A percentile compares a stretch with the other conserved stretches of the same genome.
phyloP scores from a whole-genome alignment of 2,888 invertebrate genomes.

The Noctua fimbriata region DNA sequence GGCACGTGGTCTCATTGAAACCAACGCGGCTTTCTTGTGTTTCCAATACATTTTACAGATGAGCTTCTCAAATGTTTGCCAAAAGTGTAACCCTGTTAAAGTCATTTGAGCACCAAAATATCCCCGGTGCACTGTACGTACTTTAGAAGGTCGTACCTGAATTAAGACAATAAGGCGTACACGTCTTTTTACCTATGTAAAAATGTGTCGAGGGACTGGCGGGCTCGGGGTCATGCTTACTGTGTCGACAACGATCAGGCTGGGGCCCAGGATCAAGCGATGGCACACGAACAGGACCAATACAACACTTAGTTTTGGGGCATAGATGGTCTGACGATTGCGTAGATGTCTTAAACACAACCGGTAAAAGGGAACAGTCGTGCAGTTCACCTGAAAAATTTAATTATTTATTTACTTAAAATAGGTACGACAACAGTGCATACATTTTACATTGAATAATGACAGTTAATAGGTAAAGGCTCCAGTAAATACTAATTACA shows the following conservation, averaged over 20 bases:
- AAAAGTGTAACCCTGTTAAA: neutral
- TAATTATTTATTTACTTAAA: neutral
- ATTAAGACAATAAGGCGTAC: neutral
- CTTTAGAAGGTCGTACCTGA: neutral
- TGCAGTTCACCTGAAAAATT: neutral
- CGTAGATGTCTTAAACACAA: neutral
- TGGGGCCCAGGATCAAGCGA: neutral
- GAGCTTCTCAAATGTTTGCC: neutral
- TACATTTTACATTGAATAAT: neutral
- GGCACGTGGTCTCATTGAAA: no score
- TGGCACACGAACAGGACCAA: neutral
- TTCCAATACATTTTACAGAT: neutral
- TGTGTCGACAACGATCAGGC: neutral
- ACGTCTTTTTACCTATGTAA: neutral
- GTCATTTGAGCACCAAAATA: neutral
- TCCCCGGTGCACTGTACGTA: neutral
- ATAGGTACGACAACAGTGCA: neutral
- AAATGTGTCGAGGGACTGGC: neutral
- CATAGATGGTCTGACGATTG: neutral
- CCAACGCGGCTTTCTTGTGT: no score
- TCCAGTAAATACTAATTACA: neutral
- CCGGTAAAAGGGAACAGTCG: neutral
- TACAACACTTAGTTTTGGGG: neutral
- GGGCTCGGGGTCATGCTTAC: neutral
- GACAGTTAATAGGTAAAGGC: neutral